These are phyloP conservation scores for Ecdyonurus torrentis DNA, from an alignment of 2,888 invertebrate species.

Conservation along the genomic window DNA sequence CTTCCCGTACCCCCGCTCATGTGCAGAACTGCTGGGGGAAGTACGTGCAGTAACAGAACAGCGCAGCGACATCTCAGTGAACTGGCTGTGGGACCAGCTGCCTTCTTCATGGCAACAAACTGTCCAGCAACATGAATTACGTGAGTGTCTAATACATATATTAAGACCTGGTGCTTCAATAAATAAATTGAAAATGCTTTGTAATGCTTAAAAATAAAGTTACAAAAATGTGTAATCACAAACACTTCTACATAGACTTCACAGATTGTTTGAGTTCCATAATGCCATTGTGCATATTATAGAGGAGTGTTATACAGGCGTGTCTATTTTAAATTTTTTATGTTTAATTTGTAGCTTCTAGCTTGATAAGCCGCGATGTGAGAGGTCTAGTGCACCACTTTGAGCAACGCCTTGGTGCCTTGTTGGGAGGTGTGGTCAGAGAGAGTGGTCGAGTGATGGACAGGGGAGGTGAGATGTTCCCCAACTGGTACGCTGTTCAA, in stretches of 20 bases:
- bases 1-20: background rate
- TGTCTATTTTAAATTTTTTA: no score
- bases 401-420: background rate
- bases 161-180: no score
- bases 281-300: no score
- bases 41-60: background rate
- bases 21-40: background rate
- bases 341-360: no score
- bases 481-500: background rate
- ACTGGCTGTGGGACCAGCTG: background rate
- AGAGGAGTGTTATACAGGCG: no score
- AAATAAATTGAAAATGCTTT: no score
- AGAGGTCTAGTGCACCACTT: background rate
- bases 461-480: background rate
- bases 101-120: background rate
- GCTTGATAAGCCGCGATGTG: no score
- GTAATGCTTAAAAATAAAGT: no score
- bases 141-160: no score
- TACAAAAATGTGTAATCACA: no score
- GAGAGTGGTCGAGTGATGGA: background rate
- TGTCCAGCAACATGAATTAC: background rate
- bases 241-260: no score
- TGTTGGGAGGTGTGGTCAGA: background rate
- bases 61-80: background rate
- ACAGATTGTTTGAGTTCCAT: no score